A percentile compares a stretch with the other conserved stretches of the same genome.
Conservation (phyloP, 2,113 vertebrate genomes). For the Mugil cephalus region DNA sequence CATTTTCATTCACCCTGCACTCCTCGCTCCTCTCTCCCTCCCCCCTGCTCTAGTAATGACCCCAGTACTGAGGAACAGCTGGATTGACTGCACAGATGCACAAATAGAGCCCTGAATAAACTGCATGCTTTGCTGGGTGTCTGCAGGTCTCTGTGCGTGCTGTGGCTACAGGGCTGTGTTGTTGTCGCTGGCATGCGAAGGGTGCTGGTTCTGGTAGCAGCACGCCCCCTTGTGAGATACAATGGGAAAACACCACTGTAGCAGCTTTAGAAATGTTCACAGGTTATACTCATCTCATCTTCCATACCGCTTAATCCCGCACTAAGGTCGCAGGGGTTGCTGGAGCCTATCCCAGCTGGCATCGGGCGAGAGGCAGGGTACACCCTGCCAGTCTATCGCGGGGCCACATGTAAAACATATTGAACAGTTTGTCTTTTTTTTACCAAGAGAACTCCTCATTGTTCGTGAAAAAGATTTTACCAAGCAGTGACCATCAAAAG, state of each 20-base stretch:
- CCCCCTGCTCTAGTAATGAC: conserved; percentile 35
- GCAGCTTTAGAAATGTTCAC: background rate
- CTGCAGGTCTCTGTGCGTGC: conserved; percentile 12
- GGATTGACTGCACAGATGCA: conserved; percentile 46
- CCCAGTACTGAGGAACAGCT: conserved; percentile 64
- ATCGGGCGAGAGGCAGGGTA: no score
- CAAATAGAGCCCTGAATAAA: conserved; percentile 1
- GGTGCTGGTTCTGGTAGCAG: conserved; percentile 10
- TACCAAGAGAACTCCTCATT: background rate
- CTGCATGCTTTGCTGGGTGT: conserved; percentile 16
- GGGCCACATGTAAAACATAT: background rate
- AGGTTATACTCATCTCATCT: background rate
- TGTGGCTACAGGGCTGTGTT: conserved; percentile 21
- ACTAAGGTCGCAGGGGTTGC: no score
- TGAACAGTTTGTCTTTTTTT: no score
- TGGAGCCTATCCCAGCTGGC: no score
- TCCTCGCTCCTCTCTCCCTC: background rate
- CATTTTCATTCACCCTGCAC: conserved; percentile 61
- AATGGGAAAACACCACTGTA: background rate
- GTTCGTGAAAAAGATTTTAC: conserved; percentile 18
- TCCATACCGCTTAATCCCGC: no score
- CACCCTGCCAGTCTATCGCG: no score
- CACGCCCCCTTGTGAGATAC: conserved; percentile 44
- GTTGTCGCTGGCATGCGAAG: conserved; percentile 15
- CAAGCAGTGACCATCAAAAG: conserved; percentile 7